Evolutionary conservation across 1,140 invertebrate genomes (phyloP).

Genomic region (Periplaneta americana): DNA sequence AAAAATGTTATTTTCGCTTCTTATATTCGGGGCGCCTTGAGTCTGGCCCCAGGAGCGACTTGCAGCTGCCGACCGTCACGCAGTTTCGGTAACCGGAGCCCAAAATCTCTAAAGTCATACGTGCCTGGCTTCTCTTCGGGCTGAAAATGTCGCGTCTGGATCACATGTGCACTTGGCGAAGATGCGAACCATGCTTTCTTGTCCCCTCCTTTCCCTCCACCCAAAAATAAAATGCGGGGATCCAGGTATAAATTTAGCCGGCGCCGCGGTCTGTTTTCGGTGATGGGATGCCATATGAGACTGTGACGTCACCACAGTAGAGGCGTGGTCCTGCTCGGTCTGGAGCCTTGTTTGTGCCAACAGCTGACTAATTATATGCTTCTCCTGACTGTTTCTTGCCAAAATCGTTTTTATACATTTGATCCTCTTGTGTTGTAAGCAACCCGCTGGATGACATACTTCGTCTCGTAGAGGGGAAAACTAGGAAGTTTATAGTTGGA

Average conservation of each 20-base stretch:
- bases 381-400: background rate
- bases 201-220: no score
- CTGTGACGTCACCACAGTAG: background rate
- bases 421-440: background rate
- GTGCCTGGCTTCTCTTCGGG: background rate
- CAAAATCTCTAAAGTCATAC: background rate
- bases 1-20: background rate
- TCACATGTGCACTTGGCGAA: background rate
- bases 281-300: background rate
- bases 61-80: background rate
- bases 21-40: background rate
- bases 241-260: background rate
- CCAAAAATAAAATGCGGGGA: no score
- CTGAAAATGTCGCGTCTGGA: background rate
- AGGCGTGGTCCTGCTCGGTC: background rate
- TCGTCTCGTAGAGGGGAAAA: background rate
- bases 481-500: no score
- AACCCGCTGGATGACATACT: background rate
- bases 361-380: background rate
- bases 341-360: background rate
- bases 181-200: background rate
- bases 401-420: background rate
- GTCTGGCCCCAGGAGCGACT: no score
- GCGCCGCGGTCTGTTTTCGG: background rate
- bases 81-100: background rate